Base-by-base conservation (phyloP, 2,113 vertebrate genomes). In the Ciconia boyciana region DNA sequence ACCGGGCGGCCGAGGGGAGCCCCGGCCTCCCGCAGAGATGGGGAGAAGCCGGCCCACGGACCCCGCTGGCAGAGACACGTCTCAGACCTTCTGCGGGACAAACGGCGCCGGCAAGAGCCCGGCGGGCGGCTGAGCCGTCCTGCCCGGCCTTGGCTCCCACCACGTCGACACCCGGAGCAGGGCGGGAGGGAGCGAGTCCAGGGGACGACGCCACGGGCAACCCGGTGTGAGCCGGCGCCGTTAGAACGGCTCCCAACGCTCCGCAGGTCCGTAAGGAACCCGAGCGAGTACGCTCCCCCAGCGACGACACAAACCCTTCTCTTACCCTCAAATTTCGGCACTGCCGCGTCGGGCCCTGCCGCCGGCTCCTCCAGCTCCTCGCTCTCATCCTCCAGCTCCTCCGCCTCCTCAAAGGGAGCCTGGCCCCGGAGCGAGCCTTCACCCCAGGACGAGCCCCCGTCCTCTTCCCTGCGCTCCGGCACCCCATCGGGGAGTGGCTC, bases 321-420 rank as follows among this genome's bases (percentile, higher is more conserved):
- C 98, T 97, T 93, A 99, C 99, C 98, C 98, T 99, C 99, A 94
- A 99, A 99, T 83, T 98, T 98, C 5, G 98, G 98, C 84, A 64
- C 98, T 43, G 10, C 92, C 44, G 8, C 91, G 76, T 49, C 77
- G 17, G 96, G 90, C 49, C 95, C 34, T 3, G 83, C 89, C 10
- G 49, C 83, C 7, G 2, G 52, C 17, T 96, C 89, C 21, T 77
- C 64, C 7, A 7, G 55, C 46, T 65, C 46, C 2, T 26, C 6
- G 0, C 21, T 48, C n/a, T 51, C 51, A 0, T 39, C 72, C 20
- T 31, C 44, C 31, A 18, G 20, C 61, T 95, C 92, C 26, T 70
- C 81, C 2, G 9, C 9, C 41, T 94, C 76, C 17, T 85, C 51
- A 5, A 22, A 16, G 57, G 52, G 8, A 7, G 52, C 44, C 17